Conservation (phyloP, 2,888 invertebrate genomes). For the Pristionchus arcanus region DNA sequence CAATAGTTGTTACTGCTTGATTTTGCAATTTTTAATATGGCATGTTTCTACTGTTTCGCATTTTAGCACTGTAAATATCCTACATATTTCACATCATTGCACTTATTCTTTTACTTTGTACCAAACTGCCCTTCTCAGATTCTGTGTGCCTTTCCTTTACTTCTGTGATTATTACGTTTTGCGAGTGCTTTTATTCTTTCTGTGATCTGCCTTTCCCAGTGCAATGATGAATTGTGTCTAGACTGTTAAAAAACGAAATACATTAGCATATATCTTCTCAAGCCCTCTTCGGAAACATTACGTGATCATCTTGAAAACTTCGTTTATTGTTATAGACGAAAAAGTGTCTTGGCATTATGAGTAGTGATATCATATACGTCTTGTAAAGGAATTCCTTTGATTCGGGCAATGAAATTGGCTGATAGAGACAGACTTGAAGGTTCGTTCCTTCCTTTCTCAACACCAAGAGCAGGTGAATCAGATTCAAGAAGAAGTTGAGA, state of each 20-base stretch:
- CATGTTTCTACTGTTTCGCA: neutral
- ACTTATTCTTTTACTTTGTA: neutral
- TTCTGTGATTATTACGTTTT: constrained; percentile 5
- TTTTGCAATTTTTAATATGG: neutral
- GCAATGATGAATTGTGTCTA: constrained; percentile 1
- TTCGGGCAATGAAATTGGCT: constrained; percentile 37
- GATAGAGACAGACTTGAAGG: constrained; percentile 28
- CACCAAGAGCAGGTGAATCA: constrained; percentile 53
- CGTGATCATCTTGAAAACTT: neutral
- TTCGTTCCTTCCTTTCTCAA: constrained; percentile 53
- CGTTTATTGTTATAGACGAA: neutral
- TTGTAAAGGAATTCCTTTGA: constrained; percentile 1
- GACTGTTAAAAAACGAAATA: neutral
- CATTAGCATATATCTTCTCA: neutral
- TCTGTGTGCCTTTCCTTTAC: neutral
- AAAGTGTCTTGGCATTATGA: neutral
- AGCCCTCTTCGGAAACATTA: too few species aligned
- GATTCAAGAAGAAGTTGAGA: constrained; percentile 53
- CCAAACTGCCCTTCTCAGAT: constrained; percentile 19
- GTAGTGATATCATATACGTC: neutral
- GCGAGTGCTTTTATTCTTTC: constrained; percentile 14
- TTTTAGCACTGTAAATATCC: neutral
- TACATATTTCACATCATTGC: neutral
- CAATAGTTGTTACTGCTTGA: constrained; percentile 5
- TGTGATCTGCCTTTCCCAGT: constrained; percentile 22